Evolutionary conservation across 37 sponge, comb jelly and placozoan genomes (phyloP).

Genomic region (Geodia barretti): DNA sequence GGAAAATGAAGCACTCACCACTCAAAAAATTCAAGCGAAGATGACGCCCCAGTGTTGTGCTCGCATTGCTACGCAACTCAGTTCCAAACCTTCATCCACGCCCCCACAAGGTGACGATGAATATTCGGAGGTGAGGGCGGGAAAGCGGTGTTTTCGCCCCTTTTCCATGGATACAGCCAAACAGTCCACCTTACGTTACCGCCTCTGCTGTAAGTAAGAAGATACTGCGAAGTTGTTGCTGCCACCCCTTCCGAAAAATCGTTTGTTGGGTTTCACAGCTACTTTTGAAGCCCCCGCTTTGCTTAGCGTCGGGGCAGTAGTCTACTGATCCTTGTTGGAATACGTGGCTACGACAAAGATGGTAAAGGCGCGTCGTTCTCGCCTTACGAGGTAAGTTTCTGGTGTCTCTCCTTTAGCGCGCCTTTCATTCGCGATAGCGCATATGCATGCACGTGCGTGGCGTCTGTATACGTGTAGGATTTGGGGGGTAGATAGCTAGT

Average conservation of each 20-base stretch:
- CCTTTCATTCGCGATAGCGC: too few relatives aligned
- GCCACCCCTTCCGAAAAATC: too few relatives aligned
- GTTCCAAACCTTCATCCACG: background rate
- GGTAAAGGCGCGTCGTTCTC: background rate
- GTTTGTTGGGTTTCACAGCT: too few relatives aligned
- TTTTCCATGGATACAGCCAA: slow-evolving; percentile 67
- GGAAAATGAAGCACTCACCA: too few relatives aligned
- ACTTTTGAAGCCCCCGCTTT: too few relatives aligned
- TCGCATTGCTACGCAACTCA: slow-evolving; percentile 8
- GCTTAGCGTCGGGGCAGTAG: background rate
- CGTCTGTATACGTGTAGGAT: too few relatives aligned
- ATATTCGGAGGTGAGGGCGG: slow-evolving; percentile 8
- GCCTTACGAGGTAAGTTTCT: too few relatives aligned
- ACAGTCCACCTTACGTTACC: slow-evolving; percentile 13
- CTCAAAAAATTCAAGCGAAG: background rate
- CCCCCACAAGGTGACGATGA: slow-evolving; percentile 8
- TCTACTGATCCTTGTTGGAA: background rate
- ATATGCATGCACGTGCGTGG: too few relatives aligned
- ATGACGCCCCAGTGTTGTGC: background rate
- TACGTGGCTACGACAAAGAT: background rate
- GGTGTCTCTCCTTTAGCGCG: too few relatives aligned
- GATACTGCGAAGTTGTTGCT: too few relatives aligned
- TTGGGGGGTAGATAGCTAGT: too few relatives aligned
- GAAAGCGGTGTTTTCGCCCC: slow-evolving; percentile 51
- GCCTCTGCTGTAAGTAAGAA: background rate